Evolutionary conservation across 2,888 invertebrate genomes (phyloP).

Genomic region (Dioctria linearis): DNA sequence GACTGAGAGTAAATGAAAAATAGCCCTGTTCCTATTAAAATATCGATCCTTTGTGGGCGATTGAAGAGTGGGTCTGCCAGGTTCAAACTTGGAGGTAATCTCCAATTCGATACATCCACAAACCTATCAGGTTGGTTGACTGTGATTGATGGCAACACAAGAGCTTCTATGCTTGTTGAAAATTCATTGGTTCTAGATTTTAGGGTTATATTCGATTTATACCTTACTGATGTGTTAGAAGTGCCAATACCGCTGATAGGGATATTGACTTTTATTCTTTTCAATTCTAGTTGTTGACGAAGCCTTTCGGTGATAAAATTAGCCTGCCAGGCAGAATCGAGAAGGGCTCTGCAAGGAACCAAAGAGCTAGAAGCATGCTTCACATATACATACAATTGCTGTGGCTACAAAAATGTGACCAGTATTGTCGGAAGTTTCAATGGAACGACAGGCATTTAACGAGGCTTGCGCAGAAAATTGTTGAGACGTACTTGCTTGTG

Average conservation of each 20-base stretch:
- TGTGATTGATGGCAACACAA: background rate
- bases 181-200: background rate
- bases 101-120: background rate
- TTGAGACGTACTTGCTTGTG: background rate
- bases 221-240: background rate
- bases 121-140: background rate
- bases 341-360: background rate
- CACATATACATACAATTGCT: too few species aligned
- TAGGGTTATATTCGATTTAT: background rate
- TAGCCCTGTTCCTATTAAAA: background rate
- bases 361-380: too few species aligned
- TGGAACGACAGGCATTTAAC: background rate
- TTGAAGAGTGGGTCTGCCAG: background rate
- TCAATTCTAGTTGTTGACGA: background rate
- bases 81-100: background rate
- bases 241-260: background rate
- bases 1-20: too few species aligned
- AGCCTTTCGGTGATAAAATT: background rate
- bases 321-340: too few species aligned
- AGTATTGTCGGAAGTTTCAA: background rate
- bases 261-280: background rate
- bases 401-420: background rate
- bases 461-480: too few species aligned
- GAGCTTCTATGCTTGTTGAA: background rate
- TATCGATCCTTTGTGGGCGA: background rate